A percentile compares a stretch with the other conserved stretches of the same genome.
These are phyloP conservation scores for Orbicella faveolata DNA, from an alignment of 64 coral and sea anemone genomes.

Conservation along the genomic window DNA sequence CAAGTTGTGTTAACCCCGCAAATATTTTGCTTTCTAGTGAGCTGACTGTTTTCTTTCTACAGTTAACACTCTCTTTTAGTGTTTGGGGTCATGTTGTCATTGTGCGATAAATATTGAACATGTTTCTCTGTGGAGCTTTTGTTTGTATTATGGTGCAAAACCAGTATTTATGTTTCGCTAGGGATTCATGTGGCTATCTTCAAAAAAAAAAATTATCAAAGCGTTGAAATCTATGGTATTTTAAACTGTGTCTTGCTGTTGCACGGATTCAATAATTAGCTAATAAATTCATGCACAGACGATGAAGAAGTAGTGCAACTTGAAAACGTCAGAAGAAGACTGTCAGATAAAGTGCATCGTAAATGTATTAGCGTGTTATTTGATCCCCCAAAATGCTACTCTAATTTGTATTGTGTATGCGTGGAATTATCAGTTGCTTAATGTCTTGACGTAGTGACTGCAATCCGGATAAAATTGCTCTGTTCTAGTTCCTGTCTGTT, in stretches of 20 bases:
- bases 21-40: not conserved
- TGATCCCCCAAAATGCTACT: not conserved
- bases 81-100: not conserved
- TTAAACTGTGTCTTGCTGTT: no score
- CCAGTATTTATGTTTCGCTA: not conserved
- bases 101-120: not conserved
- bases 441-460: not conserved
- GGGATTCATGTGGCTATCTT: no score
- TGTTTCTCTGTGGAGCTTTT: not conserved
- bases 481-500: not conserved
- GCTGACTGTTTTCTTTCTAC: not conserved
- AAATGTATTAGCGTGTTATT: constrained; percentile 22
- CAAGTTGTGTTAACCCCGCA: not conserved
- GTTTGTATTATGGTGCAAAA: not conserved
- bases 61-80: not conserved
- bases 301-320: no score
- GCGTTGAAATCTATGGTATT: no score
- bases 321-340: not conserved
- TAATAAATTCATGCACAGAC: no score
- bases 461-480: not conserved
- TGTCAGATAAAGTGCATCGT: constrained; percentile 10
- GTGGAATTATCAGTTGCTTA: not conserved
- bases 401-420: not conserved
- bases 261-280: no score
- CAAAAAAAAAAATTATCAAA: no score